Conservation (phyloP, 2,113 vertebrate species). For the Hyaena hyaena region DNA sequence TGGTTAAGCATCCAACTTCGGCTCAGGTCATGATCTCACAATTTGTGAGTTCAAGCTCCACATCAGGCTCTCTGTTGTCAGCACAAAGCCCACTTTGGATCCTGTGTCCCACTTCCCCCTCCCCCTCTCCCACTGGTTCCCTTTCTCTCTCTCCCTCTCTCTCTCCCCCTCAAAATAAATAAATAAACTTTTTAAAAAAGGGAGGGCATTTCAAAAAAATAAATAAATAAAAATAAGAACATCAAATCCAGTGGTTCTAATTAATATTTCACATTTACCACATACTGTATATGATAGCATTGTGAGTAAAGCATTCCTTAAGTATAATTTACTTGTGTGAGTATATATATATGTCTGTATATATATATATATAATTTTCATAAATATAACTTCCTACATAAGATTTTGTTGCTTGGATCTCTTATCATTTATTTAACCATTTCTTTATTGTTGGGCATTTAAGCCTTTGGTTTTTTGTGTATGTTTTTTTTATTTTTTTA, state of each 20-base stretch:
- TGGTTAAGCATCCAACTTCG: no score
- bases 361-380: background rate
- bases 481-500: background rate
- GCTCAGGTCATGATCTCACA: no score
- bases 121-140: no score
- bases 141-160: no score
- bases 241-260: conserved; percentile 9
- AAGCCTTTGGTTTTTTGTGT: background rate
- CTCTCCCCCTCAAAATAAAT: no score
- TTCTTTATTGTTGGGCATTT: background rate
- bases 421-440: background rate
- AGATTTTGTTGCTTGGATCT: background rate
- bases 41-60: no score
- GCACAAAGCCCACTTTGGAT: no score
- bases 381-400: background rate
- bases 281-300: background rate
- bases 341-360: no score
- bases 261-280: conserved; percentile 17
- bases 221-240: background rate
- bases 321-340: background rate
- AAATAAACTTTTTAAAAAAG: no score
- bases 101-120: no score
- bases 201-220: no score
- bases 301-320: background rate
- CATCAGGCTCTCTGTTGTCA: no score